These are phyloP conservation scores for Lepidurus apus DNA, from an alignment of 1,140 invertebrate species.

Conservation along the genomic window DNA sequence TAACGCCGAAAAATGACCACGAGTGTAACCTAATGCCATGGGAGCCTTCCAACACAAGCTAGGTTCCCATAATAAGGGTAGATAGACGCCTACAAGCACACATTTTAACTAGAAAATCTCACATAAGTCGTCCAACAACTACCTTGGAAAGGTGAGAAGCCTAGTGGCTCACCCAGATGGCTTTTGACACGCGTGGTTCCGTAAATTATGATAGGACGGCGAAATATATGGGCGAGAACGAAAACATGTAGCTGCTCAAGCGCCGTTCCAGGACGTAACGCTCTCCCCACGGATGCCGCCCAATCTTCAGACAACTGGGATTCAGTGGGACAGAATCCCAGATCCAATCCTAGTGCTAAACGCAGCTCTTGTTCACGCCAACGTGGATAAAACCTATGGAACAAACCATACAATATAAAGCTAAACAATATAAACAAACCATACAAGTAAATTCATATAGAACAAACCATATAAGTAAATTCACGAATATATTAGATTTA, in stretches of 20 bases:
- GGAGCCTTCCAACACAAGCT: conserved; percentile 87
- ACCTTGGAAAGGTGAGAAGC: conserved; percentile 88
- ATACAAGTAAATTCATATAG: no score
- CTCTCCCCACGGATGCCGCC: conserved; percentile 74
- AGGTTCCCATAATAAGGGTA: conserved; percentile 90
- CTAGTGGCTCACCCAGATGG: conserved; percentile 89
- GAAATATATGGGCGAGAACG: conserved; percentile 83
- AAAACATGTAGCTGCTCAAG: conserved; percentile 93
- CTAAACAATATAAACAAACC: background rate
- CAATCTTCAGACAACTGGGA: conserved; percentile 90
- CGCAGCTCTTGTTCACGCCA: conserved; percentile 90
- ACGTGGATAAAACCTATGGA: conserved; percentile 72
- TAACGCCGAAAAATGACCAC: conserved; percentile 91
- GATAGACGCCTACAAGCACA: conserved; percentile 67
- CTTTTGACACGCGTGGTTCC: conserved; percentile 95
- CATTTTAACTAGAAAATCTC: no score
- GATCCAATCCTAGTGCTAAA: conserved; percentile 60
- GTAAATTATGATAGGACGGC: conserved; percentile 91
- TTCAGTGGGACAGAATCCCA: conserved; percentile 75
- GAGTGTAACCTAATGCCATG: conserved; percentile 87
- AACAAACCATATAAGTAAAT: no score
- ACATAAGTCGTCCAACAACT: conserved; percentile 36
- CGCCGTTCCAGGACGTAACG: conserved; percentile 81
- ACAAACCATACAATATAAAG: conserved; percentile 26
- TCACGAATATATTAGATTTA: no score